Conservation (phyloP, 2,888 invertebrate species). For the Drosophila differens region DNA sequence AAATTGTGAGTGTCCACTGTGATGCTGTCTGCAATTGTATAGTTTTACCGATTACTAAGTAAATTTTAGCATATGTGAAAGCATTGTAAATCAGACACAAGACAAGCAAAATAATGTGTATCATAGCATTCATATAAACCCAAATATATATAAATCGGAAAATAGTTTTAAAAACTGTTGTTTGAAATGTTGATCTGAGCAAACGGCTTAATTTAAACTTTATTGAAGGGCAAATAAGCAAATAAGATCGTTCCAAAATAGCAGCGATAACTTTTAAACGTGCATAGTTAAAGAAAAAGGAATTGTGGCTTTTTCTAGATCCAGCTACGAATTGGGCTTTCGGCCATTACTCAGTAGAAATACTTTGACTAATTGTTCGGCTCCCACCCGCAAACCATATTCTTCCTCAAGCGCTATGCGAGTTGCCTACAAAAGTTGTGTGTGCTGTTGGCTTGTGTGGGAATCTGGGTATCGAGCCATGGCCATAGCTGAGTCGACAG, state of each 20-base stretch:
- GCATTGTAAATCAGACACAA: not conserved
- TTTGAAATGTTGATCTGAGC: not conserved
- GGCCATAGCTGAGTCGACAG: constrained; percentile 36
- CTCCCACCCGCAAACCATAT: constrained; percentile 4
- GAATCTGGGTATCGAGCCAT: constrained; percentile 19
- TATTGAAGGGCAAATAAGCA: not conserved
- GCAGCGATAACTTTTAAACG: not conserved
- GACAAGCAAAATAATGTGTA: not conserved
- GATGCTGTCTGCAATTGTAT: no score
- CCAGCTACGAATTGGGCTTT: not conserved
- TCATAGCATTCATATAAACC: not conserved
- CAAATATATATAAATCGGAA: not conserved
- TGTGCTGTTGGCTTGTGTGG: constrained; percentile 11
- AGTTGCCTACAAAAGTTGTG: constrained; percentile 33
- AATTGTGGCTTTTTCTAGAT: not conserved
- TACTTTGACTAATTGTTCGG: constrained; percentile 43
- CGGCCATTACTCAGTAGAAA: not conserved
- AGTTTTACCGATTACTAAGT: not conserved
- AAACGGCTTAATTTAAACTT: not conserved
- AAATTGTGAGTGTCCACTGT: not conserved
- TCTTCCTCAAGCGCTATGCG: constrained; percentile 21
- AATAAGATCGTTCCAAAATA: not conserved
- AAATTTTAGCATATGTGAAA: not conserved
- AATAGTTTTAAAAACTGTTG: not conserved
- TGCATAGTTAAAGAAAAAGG: not conserved